Evolutionary conservation across 2,888 invertebrate species (phyloP), one percentile per base, ranked within the genome.

Genomic region (Cephonodes hylas): DNA sequence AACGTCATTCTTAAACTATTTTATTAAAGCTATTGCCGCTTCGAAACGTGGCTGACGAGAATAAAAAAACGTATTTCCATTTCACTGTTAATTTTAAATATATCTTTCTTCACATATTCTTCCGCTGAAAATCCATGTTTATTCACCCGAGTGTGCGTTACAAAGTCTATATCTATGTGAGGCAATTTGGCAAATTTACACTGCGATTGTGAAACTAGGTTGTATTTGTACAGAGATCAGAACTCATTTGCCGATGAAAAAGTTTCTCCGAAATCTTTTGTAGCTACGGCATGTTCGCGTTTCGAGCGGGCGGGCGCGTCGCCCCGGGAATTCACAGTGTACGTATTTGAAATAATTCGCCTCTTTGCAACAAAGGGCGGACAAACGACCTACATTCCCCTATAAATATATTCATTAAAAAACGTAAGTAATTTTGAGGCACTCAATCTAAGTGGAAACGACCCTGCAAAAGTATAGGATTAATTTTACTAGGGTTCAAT

Each of bases 181-280:
- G 18, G 31, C 10, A 53, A 53, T 53, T 31, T n/a, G 15, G 18
- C 18, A 53, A 53, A 53, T 53, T 31, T 53, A 53, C 53, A 20
- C 53, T 8, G 18, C 5, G 31, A 18, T 27, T 18, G 27, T 15
- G 31, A 53, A 53, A 53, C 53, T 53, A 18, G 31, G 31, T 53
- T 53, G 27, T 53, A 53, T 53, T 53, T 53, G 53, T 31, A 18
- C 18, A 48, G 48, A 53, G 27, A 31, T 53, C 53, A 27, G 18
- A 53, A 31, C 53, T 53, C 27, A 53, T 53, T 53, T 53, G 18
- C 53, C 27, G 27, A 53, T 53, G 31, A 31, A 45, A 45, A 53
- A 18, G 8, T 53, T 53, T 31, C 5, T 18, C 15, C 15, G 27
- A 27, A 31, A 8, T 44, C 7, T 48, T 23, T 27, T 27, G 48